Conservation (phyloP, 64 coral and sea anemone genomes). For the Hydrozoanthus tunicans region DNA sequence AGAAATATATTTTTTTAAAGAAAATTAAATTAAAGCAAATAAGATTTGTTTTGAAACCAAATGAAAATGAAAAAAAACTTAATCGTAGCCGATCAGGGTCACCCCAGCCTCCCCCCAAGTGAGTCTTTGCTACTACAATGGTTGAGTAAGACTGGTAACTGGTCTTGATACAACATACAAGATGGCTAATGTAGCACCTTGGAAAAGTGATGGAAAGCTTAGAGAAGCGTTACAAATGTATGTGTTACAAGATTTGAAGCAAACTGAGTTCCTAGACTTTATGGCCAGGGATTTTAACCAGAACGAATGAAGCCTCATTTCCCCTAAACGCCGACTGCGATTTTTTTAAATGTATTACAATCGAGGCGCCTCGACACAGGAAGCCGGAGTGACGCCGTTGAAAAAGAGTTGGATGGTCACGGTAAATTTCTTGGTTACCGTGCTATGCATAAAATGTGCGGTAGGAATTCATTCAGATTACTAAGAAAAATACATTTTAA, state of each 20-base stretch:
- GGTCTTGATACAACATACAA: background rate
- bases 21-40: too few species aligned
- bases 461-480: background rate
- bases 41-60: too few species aligned
- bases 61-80: too few species aligned
- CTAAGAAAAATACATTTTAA: too few species aligned
- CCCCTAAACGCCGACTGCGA: background rate
- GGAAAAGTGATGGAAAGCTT: background rate
- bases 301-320: background rate
- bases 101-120: too few species aligned
- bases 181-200: background rate
- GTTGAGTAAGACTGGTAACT: too few species aligned
- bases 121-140: too few species aligned
- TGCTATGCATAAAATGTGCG: background rate
- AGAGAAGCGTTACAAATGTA: background rate
- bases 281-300: background rate
- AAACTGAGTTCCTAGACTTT: background rate
- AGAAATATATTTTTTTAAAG: too few species aligned
- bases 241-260: constrained; percentile 3
- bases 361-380: background rate
- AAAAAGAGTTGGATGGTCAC: background rate
- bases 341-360: constrained; percentile 25
- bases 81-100: too few species aligned
- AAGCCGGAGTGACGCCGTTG: background rate
- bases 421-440: constrained; percentile 10